These are phyloP conservation scores for Rynchops niger DNA, from an alignment of 2,113 vertebrate species.

Conservation along the genomic window DNA sequence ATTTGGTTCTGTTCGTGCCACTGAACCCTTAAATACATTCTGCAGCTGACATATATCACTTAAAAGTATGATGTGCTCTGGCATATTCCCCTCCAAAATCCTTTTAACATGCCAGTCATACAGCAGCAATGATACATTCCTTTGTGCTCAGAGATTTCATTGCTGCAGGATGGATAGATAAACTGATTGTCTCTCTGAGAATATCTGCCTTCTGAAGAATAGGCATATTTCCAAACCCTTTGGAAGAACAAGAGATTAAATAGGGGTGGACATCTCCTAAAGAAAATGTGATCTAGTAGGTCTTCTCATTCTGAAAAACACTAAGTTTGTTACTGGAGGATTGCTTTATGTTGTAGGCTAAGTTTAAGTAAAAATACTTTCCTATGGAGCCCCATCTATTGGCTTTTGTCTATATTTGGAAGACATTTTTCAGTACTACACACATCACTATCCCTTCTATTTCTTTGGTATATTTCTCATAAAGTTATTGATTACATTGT, in stretches of 20 bases:
- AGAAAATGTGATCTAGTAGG: not conserved
- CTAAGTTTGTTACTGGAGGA: not conserved
- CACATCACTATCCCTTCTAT: not conserved
- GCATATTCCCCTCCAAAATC: slow-evolving; percentile 13
- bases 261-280: not conserved
- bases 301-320: not conserved
- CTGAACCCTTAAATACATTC: slow-evolving; percentile 43
- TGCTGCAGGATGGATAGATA: not conserved
- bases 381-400: not conserved
- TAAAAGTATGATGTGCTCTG: slow-evolving; percentile 19
- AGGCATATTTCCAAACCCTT: not conserved
- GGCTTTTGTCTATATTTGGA: not conserved
- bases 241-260: not conserved
- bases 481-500: not conserved
- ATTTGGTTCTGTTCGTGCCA: not conserved
- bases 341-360: not conserved
- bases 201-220: not conserved
- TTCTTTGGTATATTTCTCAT: not conserved
- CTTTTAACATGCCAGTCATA: not conserved
- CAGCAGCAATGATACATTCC: not conserved
- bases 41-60: slow-evolving; percentile 34
- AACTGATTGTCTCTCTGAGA: not conserved
- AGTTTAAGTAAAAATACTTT: not conserved
- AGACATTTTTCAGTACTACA: not conserved
- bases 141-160: not conserved